Base-by-base conservation (phyloP, 1,140 invertebrate genomes). In the Apis florea region DNA sequence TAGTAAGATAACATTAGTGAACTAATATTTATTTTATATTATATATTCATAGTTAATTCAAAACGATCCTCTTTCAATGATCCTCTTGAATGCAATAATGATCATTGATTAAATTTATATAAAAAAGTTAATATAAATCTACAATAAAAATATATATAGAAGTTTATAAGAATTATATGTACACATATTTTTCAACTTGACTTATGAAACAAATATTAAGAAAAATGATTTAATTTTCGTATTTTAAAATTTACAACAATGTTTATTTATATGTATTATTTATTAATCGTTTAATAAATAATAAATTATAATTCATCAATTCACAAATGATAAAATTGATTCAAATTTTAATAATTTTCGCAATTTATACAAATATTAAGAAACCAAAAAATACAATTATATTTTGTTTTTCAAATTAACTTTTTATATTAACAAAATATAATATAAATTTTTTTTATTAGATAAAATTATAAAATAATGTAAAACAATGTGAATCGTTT, bases 321-420 rank as follows among this genome's bases (percentile, higher is more conserved):
- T 19, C 19, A 13, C 12, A 31, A 51, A 21, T 66, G 47, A 21
- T 19, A 24, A 13, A 49, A 76, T 49, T 47, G 53, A 63, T 64
- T 64, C 51, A 17, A 8, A 12, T 11, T 24, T 24, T 64, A 51
- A 24, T 47, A 40, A 26, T 58, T 71, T 56, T 76, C 54, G 67
- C 26, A 79, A 69, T 73, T 74, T 47, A 21, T 19, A 72, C 17
- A 21, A 31, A n/a, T 26, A 24, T 67, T 40, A 40, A 40, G 15
- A 11, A 64, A 78, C 40, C 6, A 24, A 24, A n/a, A 17, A 84
- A 63, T 68, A 24, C 31, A 49, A 17, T 78, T 31, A 8, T 61
- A 13, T 17, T 67, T 40, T 10, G 1, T n/a, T 54, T 63, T 6
- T 6, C 15, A 51, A 49, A n/a, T 15, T 9, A 53, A 53, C 15